Percentiles rank a stretch among this genome's conserved stretches.
phyloP scores from a whole-genome alignment of 2,888 invertebrate species.

The Athripsodes cinereus region DNA sequence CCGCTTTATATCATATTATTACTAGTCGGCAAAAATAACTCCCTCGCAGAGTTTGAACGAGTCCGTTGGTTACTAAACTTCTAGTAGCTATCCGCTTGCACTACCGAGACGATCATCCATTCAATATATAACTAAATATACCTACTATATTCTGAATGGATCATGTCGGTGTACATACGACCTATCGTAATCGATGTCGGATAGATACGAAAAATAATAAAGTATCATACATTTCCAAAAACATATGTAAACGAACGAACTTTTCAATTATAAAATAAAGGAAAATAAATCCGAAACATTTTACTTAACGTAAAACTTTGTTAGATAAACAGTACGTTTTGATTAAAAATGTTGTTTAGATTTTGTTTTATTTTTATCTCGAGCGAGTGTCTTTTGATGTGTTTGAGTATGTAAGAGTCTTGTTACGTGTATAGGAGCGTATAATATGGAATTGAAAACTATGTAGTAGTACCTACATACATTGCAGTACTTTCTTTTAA shows the following conservation, averaged over 20 bases:
- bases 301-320: no score
- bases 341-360: background rate
- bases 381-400: background rate
- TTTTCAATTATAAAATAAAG: no score
- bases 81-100: background rate
- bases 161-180: background rate
- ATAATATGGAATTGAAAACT: background rate
- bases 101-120: background rate
- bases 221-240: background rate
- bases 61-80: background rate
- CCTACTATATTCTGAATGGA: background rate
- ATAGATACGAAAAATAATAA: background rate
- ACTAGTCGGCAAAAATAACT: background rate
- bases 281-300: no score
- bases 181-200: background rate
- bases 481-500: background rate
- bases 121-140: background rate
- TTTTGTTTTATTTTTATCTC: constrained; percentile 8
- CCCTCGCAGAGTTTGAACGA: background rate
- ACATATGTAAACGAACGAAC: background rate
- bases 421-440: background rate
- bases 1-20: background rate
- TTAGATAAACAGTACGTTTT: no score
- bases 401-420: no score
- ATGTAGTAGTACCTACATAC: background rate